These are phyloP conservation scores for Bombus huntii DNA, from an alignment of 1,140 invertebrate species.

Conservation along the genomic window DNA sequence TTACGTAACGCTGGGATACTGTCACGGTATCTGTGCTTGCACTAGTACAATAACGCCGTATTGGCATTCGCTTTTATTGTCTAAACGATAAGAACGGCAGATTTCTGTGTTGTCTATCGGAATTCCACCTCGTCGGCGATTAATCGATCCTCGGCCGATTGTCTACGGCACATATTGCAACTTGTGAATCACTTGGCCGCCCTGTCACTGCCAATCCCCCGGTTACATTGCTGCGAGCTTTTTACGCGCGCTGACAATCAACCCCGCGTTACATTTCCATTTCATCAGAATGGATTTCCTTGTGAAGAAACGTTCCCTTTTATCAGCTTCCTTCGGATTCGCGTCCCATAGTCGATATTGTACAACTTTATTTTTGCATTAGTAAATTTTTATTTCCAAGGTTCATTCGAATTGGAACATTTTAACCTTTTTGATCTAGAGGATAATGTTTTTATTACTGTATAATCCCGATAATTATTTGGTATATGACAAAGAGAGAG, in stretches of 20 bases:
- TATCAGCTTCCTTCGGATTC: neutral
- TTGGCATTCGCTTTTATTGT: conserved; percentile 54
- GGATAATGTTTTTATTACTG: too few species aligned
- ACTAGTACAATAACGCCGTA: conserved; percentile 32
- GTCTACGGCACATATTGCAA: conserved; percentile 31
- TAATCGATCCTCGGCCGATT: conserved; percentile 55
- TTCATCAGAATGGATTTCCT: neutral
- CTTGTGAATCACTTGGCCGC: neutral
- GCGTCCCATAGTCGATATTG: too few species aligned
- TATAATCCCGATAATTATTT: too few species aligned
- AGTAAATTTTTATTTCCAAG: too few species aligned
- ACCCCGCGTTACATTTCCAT: neutral
- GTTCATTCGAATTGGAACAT: too few species aligned
- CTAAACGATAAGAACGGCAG: conserved; percentile 52
- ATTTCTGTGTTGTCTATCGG: conserved; percentile 53
- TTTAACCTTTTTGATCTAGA: too few species aligned
- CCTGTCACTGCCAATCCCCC: conserved; percentile 27
- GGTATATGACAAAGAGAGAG: too few species aligned
- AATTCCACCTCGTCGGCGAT: conserved; percentile 51
- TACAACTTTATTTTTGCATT: too few species aligned
- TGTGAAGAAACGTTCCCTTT: neutral
- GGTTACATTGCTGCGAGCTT: conserved; percentile 20
- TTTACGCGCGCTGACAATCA: neutral
- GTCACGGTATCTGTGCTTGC: conserved; percentile 32
- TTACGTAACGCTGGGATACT: conserved; percentile 62